Evolutionary conservation across 2,113 vertebrate genomes (phyloP).

Genomic region (Cololabis saira): DNA sequence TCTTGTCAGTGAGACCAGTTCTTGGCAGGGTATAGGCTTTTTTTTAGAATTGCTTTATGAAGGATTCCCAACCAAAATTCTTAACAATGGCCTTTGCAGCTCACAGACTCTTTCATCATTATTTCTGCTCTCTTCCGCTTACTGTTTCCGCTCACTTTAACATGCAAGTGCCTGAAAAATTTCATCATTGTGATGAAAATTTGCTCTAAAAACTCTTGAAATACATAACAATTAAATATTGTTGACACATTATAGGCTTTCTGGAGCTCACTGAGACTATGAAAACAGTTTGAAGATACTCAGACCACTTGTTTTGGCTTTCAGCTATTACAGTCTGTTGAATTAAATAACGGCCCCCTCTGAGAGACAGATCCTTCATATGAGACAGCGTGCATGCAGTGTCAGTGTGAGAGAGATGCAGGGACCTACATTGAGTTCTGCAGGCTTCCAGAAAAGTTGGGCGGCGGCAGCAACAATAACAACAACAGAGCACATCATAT

Average conservation of each 20-base stretch:
- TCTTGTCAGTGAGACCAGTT: neutral
- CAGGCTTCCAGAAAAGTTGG: conserved; percentile 81
- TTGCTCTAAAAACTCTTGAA: conserved; percentile 12
- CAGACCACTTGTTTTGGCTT: conserved; percentile 12
- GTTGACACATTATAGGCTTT: neutral
- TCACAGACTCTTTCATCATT: conserved; percentile 4
- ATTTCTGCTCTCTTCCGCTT: too few species aligned
- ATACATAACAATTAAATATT: conserved; percentile 14
- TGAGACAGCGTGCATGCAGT: conserved; percentile 65
- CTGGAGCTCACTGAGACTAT: neutral
- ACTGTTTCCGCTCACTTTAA: neutral
- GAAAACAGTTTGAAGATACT: neutral
- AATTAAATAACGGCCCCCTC: conserved; percentile 44
- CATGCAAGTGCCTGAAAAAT: conserved; percentile 7
- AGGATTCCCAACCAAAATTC: neutral
- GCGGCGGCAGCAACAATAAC: conserved; percentile 77
- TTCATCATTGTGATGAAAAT: conserved; percentile 9
- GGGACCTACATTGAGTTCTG: conserved; percentile 84
- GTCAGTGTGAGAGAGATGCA: conserved; percentile 64
- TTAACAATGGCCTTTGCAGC: too few species aligned
- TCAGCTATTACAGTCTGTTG: conserved; percentile 23
- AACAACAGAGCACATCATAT: conserved; percentile 83
- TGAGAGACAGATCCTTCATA: conserved; percentile 45
- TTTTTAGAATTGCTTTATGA: conserved; percentile 9
- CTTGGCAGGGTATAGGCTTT: neutral